These are phyloP conservation scores for Drosophila mimetica DNA, from an alignment of 2,888 invertebrate genomes.

Conservation along the genomic window DNA sequence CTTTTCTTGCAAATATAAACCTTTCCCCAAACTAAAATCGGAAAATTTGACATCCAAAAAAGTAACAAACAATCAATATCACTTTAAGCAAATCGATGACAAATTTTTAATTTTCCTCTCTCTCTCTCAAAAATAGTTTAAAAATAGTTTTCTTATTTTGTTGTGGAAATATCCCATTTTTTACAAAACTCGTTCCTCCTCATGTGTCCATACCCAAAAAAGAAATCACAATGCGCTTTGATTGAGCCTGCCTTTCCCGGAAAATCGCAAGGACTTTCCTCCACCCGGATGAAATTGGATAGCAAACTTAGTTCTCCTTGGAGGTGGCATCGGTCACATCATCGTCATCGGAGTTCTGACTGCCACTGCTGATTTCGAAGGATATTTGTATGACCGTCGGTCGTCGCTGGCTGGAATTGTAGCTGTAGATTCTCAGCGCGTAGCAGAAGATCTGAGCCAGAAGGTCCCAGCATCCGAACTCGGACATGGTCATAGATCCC, in stretches of 20 bases:
- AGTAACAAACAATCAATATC: slow-evolving; percentile 72
- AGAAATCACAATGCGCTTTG: slow-evolving; percentile 84
- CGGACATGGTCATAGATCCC: slow-evolving; percentile 68
- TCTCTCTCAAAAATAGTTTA: slow-evolving; percentile 52
- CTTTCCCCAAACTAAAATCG: slow-evolving; percentile 37
- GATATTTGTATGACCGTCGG: slow-evolving; percentile 81
- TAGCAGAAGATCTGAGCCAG: slow-evolving; percentile 83
- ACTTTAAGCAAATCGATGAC: slow-evolving; percentile 74
- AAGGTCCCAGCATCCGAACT: slow-evolving; percentile 82
- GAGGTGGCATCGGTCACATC: slow-evolving; percentile 58
- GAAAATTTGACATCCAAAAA: slow-evolving; percentile 58
- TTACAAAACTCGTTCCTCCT: slow-evolving; percentile 31
- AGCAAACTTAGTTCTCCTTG: slow-evolving; percentile 50
- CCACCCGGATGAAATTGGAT: slow-evolving; percentile 13
- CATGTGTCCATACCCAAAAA: slow-evolving; percentile 55
- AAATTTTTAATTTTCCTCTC: slow-evolving; percentile 65
- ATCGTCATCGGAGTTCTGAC: slow-evolving; percentile 36
- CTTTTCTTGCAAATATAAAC: slow-evolving; percentile 25
- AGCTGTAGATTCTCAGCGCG: slow-evolving; percentile 81
- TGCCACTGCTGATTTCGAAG: slow-evolving; percentile 69
- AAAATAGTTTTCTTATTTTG: slow-evolving; percentile 62
- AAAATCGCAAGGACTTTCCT: slow-evolving; percentile 5
- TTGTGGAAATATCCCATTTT: slow-evolving; percentile 52
- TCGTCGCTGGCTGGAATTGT: slow-evolving; percentile 70
- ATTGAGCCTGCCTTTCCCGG: slow-evolving; percentile 80